These are phyloP conservation scores for Anoura caudifer DNA, from an alignment of 2,113 vertebrate species.

Conservation along the genomic window DNA sequence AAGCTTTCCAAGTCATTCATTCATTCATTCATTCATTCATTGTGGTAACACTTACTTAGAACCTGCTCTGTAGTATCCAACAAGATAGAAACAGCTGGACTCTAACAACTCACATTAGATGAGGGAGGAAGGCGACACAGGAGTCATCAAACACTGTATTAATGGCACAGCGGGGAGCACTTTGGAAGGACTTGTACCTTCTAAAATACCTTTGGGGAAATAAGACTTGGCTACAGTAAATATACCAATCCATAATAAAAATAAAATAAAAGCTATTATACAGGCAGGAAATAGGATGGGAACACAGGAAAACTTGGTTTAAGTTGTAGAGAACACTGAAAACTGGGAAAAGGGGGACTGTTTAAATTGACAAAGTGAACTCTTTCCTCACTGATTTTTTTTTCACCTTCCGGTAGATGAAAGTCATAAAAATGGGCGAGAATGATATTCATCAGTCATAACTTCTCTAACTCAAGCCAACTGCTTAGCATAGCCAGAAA, in stretches of 20 bases:
- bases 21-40: not conserved
- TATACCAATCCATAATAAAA: not conserved
- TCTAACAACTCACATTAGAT: not conserved
- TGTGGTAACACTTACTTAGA: not conserved
- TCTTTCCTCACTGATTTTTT: not conserved
- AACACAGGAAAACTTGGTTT: not conserved
- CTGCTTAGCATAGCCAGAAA: not conserved
- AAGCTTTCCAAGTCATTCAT: not conserved
- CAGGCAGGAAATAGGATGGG: not conserved
- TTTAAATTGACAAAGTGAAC: not conserved
- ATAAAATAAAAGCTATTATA: not conserved
- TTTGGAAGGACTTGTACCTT: not conserved
- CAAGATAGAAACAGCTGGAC: not conserved
- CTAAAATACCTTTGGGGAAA: not conserved
- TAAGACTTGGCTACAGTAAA: not conserved
- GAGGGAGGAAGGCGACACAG: not conserved
- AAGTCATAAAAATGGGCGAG: not conserved
- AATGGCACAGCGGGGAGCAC: not conserved
- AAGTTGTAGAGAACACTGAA: not conserved
- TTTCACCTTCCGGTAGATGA: not conserved
- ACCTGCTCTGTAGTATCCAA: not conserved
- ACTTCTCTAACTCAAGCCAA: not conserved
- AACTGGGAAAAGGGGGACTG: not conserved
- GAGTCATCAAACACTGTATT: not conserved
- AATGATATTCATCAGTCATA: not conserved